Evolutionary conservation across 1,140 invertebrate species (phyloP).

Genomic region (Drosophila serrata): DNA sequence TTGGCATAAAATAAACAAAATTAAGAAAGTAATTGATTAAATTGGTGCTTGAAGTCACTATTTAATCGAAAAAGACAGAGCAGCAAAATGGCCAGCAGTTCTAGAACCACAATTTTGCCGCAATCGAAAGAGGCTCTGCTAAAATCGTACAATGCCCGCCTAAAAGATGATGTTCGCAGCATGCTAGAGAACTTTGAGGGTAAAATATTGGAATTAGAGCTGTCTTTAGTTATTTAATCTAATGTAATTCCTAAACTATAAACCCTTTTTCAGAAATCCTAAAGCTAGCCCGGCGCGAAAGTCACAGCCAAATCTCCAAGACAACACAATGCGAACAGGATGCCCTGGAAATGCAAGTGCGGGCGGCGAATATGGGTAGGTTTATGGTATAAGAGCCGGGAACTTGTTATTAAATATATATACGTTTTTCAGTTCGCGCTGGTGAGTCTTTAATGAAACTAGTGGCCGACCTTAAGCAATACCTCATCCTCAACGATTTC

Average conservation of each 20-base stretch:
- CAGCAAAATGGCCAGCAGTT: slow-evolving; percentile 84
- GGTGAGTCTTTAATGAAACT: slow-evolving; percentile 98
- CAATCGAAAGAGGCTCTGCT: slow-evolving; percentile 97
- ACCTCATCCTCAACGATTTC: slow-evolving; percentile 98
- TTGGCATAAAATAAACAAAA: slow-evolving; percentile 1
- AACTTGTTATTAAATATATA: background rate
- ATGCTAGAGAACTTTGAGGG: slow-evolving; percentile 99
- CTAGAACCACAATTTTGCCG: slow-evolving; percentile 87
- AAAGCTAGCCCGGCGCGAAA: slow-evolving; percentile 96
- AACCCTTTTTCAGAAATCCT: slow-evolving; percentile 94
- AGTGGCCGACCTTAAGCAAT: slow-evolving; percentile 98
- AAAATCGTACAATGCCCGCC: slow-evolving; percentile 95
- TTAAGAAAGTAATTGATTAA: background rate
- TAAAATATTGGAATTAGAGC: slow-evolving; percentile 77
- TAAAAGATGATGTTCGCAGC: slow-evolving; percentile 98
- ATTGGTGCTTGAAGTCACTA: background rate
- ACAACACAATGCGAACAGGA: slow-evolving; percentile 97
- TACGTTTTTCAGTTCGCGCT: slow-evolving; percentile 89
- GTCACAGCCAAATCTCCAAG: slow-evolving; percentile 94
- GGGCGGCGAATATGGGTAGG: slow-evolving; percentile 95
- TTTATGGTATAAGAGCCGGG: rapidly evolving
- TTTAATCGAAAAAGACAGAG: background rate
- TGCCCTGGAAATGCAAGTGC: slow-evolving; percentile 98
- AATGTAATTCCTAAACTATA: no score
- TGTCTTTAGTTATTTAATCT: no score